phyloP scores from a whole-genome alignment of 2,888 invertebrate species.

The Loripinus fragilis region DNA sequence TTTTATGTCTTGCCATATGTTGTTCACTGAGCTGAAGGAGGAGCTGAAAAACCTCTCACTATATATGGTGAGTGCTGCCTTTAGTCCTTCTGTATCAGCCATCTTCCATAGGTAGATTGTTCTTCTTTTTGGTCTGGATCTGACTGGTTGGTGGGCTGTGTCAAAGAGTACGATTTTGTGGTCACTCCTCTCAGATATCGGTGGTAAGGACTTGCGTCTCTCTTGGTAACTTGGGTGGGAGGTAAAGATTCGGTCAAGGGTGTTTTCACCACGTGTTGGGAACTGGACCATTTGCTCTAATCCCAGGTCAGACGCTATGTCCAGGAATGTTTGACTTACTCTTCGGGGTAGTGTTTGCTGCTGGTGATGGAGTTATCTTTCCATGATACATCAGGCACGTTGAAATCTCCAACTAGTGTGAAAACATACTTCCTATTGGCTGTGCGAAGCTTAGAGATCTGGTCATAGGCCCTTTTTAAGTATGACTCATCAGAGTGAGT shows the following conservation, averaged over 20 bases:
- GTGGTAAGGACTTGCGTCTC: constrained; percentile 37
- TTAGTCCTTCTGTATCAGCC: constrained; percentile 18
- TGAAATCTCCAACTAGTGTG: not conserved
- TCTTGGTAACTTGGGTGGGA: too few species aligned
- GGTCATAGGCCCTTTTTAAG: not conserved
- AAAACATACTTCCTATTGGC: not conserved
- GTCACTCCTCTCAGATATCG: constrained; percentile 38
- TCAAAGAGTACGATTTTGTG: constrained; percentile 46
- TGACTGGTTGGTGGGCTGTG: constrained; percentile 14
- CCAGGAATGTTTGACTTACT: too few species aligned
- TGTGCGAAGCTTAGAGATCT: not conserved
- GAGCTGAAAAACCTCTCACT: not conserved
- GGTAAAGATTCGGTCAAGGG: too few species aligned
- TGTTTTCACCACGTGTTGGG: constrained; percentile 42
- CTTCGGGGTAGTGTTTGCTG: not conserved
- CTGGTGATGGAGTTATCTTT: not conserved
- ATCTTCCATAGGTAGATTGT: constrained; percentile 43
- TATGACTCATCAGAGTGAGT: constrained; percentile 6
- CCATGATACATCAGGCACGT: not conserved
- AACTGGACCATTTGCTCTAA: constrained; percentile 43
- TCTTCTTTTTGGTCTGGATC: constrained; percentile 19
- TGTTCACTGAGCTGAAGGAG: not conserved
- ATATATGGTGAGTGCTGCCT: not conserved
- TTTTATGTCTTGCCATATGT: constrained; percentile 26
- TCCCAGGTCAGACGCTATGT: not conserved